Evolutionary conservation across 2,888 invertebrate genomes (phyloP).

Genomic region (Flabesymbios commensalis): DNA sequence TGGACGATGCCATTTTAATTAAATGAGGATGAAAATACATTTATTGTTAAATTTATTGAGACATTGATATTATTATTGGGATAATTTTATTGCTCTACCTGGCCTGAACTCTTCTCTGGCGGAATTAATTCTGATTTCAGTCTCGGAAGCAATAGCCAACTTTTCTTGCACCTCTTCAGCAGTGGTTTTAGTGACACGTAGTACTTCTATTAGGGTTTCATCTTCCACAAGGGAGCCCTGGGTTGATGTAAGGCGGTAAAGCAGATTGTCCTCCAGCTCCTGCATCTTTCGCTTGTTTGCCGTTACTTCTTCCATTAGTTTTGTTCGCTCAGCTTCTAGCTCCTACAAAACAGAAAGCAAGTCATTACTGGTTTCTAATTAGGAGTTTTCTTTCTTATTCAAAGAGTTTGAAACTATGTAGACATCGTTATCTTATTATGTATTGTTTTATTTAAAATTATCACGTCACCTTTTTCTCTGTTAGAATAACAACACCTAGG

Average conservation of each 20-base stretch:
- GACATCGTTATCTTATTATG: no score
- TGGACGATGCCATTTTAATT: no score
- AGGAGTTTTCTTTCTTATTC: no score
- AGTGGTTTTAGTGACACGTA: slow-evolving; percentile 55
- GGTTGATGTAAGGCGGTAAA: slow-evolving; percentile 89
- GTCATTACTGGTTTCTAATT: neutral
- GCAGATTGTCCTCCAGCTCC: slow-evolving; percentile 87
- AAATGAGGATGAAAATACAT: no score
- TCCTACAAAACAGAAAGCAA: slow-evolving; percentile 66
- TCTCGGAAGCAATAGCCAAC: slow-evolving; percentile 86
- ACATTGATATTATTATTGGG: no score
- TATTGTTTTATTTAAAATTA: no score
- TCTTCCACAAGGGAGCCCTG: slow-evolving; percentile 94
- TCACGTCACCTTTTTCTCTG: slow-evolving; percentile 91
- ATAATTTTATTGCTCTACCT: no score
- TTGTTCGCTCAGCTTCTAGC: slow-evolving; percentile 89
- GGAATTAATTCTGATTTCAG: slow-evolving; percentile 89
- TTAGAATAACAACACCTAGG: slow-evolving; percentile 86
- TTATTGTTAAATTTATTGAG: no score
- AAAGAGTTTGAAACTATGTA: no score
- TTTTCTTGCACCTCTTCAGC: slow-evolving; percentile 95
- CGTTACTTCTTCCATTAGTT: slow-evolving; percentile 92
- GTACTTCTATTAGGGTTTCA: slow-evolving; percentile 80
- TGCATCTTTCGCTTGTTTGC: slow-evolving; percentile 96
- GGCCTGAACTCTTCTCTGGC: slow-evolving; percentile 95